Conservation (phyloP, 2,113 vertebrate genomes). For the Azemiops feae region DNA sequence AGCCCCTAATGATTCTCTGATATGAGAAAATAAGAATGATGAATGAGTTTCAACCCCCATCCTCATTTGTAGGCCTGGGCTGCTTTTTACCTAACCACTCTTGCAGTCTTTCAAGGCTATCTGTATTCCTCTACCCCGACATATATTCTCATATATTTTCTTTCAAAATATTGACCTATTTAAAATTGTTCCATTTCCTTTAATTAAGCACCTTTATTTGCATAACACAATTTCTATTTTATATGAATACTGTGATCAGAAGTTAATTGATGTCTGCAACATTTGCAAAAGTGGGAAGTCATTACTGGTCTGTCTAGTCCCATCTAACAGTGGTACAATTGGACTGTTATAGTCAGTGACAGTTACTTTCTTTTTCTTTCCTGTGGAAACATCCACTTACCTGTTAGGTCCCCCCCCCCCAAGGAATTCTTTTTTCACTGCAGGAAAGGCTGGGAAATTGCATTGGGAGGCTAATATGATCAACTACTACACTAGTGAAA, state of each 20-base stretch:
- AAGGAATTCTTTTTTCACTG: background rate
- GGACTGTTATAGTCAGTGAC: background rate
- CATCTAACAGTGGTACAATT: background rate
- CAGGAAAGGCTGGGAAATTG: background rate
- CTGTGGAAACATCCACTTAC: background rate
- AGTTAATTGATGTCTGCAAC: background rate
- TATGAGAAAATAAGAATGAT: background rate
- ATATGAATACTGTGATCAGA: background rate
- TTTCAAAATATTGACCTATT: background rate
- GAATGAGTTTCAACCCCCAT: background rate
- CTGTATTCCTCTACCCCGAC: background rate
- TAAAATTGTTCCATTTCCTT: background rate
- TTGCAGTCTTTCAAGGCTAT: background rate
- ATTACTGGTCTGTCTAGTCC: background rate
- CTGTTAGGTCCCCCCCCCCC: background rate
- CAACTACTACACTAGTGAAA: background rate
- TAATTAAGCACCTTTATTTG: background rate
- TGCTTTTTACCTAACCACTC: background rate
- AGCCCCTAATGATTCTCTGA: background rate
- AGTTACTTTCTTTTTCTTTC: background rate
- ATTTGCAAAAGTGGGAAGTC: background rate
- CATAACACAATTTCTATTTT: background rate
- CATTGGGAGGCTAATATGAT: background rate
- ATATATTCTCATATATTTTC: background rate
- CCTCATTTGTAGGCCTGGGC: background rate